phyloP scores from a whole-genome alignment of 2,797 vertebrate genomes.

The Squalus acanthias region DNA sequence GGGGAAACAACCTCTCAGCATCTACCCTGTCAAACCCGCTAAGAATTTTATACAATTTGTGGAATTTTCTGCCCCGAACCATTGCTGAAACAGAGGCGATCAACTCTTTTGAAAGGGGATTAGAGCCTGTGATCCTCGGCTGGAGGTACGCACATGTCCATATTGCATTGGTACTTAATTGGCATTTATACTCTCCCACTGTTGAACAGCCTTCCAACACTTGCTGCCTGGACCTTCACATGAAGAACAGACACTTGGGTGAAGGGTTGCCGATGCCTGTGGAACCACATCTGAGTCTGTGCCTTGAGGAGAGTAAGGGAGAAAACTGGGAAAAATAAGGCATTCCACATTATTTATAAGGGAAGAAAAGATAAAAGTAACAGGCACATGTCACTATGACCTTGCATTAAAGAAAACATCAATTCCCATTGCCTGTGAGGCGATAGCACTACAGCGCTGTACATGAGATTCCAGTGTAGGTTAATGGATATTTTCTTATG shows the following conservation, averaged over 20 bases:
- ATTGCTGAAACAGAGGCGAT: neutral
- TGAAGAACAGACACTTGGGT: neutral
- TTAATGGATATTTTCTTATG: slow-evolving; percentile 26
- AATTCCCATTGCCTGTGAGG: neutral
- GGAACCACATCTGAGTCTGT: neutral
- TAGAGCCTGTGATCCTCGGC: no score
- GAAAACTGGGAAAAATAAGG: neutral
- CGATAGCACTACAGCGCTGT: neutral
- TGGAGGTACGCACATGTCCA: neutral
- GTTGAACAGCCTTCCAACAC: neutral
- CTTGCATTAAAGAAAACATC: neutral
- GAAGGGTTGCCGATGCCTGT: neutral
- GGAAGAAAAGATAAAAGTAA: neutral
- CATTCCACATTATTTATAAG: neutral
- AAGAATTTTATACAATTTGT: neutral
- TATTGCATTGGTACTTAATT: neutral
- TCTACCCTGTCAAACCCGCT: neutral
- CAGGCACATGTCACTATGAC: neutral
- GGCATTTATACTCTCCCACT: neutral
- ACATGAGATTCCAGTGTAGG: neutral
- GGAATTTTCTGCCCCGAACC: neutral
- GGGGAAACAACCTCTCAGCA: neutral
- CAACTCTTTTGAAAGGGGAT: neutral
- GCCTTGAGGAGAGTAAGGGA: neutral
- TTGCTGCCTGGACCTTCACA: neutral